Evolutionary conservation across 2,113 vertebrate species (phyloP).

Genomic region (Melanostigma gelatinosum): DNA sequence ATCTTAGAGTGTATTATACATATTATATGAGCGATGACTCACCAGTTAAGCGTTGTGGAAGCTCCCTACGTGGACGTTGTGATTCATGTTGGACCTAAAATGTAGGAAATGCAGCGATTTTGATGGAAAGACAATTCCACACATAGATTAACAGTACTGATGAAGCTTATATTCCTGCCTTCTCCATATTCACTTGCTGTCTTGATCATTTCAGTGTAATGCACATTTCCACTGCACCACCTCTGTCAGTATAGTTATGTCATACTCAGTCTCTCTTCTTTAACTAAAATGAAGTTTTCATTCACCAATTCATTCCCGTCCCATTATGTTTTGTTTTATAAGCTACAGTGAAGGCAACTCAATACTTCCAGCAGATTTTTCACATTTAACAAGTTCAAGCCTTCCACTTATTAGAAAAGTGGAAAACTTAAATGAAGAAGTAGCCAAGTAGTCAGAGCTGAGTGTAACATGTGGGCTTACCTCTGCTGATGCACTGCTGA

Average conservation of each 20-base stretch:
- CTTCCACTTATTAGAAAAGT: background rate
- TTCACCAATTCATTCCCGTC: background rate
- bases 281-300: background rate
- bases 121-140: background rate
- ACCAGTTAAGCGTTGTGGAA: conserved; percentile 30
- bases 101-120: background rate
- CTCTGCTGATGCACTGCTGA: conserved; percentile 20
- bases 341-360: background rate
- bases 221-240: background rate
- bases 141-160: background rate
- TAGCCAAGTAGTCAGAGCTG: background rate
- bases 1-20: background rate
- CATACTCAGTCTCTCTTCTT: background rate
- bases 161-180: background rate
- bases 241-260: background rate
- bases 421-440: background rate
- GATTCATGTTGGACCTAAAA: conserved; percentile 34
- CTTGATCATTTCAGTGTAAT: background rate
- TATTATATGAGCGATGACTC: conserved; percentile 16
- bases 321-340: background rate
- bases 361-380: background rate
- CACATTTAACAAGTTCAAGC: background rate
- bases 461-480: background rate
- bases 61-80: background rate
- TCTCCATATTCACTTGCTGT: background rate